Base-by-base conservation (phyloP, 2,888 invertebrate species). In the Lasiommata megera region DNA sequence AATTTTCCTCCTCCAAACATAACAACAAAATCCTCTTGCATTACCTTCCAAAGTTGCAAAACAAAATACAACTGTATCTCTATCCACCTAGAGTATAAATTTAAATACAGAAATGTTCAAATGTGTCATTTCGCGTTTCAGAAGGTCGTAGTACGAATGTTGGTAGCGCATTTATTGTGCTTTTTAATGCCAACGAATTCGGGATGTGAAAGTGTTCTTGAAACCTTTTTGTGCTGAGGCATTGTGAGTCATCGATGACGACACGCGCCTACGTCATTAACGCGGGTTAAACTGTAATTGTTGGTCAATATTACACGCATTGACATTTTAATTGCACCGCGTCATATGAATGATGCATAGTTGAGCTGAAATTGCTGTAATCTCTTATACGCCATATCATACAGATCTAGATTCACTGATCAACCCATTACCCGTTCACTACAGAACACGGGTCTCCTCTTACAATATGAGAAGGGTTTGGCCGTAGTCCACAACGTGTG, bases 1-100 rank as follows among this genome's bases (percentile, higher is more conserved):
- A 56, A 61, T 66, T 66, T 66, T 66, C 66, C 66, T 66, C 64
- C 48, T 66, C 23, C 28, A 29, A 1, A 1, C 12, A 16, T 16
- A 29, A 50, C 23, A 31, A 36, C 8, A 41, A 52, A 56, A 46
- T 16, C 14, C 38, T 46, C 28, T 9, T 51, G 50, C n/a, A 31
- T 44, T n/a, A 14, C n/a, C 16, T n/a, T 9, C 18, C 29, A 37
- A 31, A 8, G 5, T 0, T 3, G 18, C 40, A 51, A 18, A n/a
- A 5, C 23, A 7, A 60, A 56, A 6, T 14, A 41, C 11, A 40
- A 48, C 54, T 28, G 31, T 52, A 43, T 14, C 1, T 0, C 3
- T 0, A 0, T 0, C 0, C 0, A 1, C 0, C 7, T 53, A 61
- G 38, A 37, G 41, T 28, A 14, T 9, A 51, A 17, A 48, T 36